Evolutionary conservation across 2,113 vertebrate species (phyloP).

Genomic region (Helogale parvula): DNA sequence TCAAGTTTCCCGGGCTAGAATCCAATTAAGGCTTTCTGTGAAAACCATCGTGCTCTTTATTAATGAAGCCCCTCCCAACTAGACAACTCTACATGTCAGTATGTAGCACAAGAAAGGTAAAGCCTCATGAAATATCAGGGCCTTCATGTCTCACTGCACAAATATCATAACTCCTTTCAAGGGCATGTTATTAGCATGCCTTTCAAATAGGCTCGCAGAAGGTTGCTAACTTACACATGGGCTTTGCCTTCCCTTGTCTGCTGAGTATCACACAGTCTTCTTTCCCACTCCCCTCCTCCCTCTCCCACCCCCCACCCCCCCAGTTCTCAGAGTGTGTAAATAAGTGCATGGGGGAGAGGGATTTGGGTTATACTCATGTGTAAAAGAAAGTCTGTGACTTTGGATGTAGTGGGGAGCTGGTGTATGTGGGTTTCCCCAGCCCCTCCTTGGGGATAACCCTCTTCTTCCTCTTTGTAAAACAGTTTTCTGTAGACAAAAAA

Average conservation of each 20-base stretch:
- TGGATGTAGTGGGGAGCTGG: neutral
- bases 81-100: neutral
- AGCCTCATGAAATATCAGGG: neutral
- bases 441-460: neutral
- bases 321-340: neutral
- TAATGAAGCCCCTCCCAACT: neutral
- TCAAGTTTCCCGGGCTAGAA: neutral
- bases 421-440: neutral
- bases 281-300: no score
- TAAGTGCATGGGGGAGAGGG: fast-evolving
- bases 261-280: neutral
- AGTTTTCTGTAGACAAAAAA: neutral
- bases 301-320: neutral
- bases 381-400: neutral
- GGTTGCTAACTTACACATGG: neutral
- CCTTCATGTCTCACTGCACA: neutral
- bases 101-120: neutral
- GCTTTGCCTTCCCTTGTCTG: neutral
- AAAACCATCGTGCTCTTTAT: neutral
- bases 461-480: neutral
- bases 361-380: neutral
- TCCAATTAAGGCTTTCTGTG: neutral
- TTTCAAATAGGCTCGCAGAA: neutral
- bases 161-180: neutral
- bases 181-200: neutral